Base-by-base conservation (phyloP, 2,888 invertebrate species). In the Sarcophaga carnaria region DNA sequence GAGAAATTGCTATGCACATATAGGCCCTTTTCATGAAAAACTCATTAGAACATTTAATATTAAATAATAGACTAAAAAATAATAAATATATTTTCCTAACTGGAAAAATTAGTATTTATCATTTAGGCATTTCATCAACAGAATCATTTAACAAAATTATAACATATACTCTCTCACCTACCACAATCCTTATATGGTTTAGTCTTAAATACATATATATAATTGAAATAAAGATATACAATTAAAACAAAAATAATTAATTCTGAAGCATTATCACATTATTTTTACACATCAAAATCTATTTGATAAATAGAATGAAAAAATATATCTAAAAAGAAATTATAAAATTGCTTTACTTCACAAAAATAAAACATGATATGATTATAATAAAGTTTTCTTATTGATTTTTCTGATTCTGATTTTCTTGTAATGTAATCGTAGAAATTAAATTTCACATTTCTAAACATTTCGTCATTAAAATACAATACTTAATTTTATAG, bases 111-210 rank as follows among this genome's bases (percentile, higher is more conserved):
- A 64, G 47, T 59, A 54, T 75, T 62, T 49, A 82, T 66, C 63
- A 72, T 80, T 86, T 83, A 67, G 63, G 47, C 72, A 72, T 79
- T 82, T 82, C 75, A 80, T 74, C 45, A 74, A 66, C 47, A 59
- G 22, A 54, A 67, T 71, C 66, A 74, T 69, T 5, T 54, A n/a
- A 67, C 54, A 75, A 63, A 83, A 72, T 71, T 0, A 77, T 1
- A 72, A 45, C 45, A 47, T 10, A 14, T 54, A 54, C 17, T 17
- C 17, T 54, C 54, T 54, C 54, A 54, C 54, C 54, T 54, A 54
- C 14, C 54, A 54, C 54, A 12, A 20, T 14, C 62, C 45, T 17
- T 25, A 76, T 22, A 70, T 49, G 45, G 60, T 60, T 72, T 67
- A 72, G 60, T 17, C 77, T 66, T 67, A 67, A 74, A 60, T 3